Evolutionary conservation across 2,888 invertebrate species (phyloP).

Genomic region (Erpobdella octoculata): DNA sequence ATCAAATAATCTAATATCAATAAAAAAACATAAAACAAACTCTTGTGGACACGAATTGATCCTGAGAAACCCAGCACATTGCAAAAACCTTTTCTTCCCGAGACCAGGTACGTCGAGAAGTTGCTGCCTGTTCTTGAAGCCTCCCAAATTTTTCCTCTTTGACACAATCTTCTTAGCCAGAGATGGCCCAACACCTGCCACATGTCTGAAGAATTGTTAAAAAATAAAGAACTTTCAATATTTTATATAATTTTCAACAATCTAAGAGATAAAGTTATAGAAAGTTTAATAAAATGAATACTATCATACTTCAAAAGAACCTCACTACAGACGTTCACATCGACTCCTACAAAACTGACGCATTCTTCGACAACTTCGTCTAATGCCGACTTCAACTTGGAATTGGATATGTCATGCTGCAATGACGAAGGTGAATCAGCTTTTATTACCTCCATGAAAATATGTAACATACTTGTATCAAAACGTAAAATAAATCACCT

Average conservation of each 20-base stretch:
- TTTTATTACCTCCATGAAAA: no score
- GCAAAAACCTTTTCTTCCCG: conserved; percentile 74
- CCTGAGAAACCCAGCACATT: conserved; percentile 78
- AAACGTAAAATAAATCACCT: no score
- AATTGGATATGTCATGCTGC: conserved; percentile 78
- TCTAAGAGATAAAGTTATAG: background rate
- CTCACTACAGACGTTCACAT: conserved; percentile 76
- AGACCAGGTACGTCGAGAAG: conserved; percentile 70
- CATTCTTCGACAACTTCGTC: conserved; percentile 77
- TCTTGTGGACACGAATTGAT: conserved; percentile 49
- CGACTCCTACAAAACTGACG: conserved; percentile 86
- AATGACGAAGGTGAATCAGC: no score
- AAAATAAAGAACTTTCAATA: background rate
- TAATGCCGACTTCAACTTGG: conserved; percentile 63
- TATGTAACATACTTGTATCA: no score
- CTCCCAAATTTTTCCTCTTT: conserved; percentile 65
- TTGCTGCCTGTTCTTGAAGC: conserved; percentile 68
- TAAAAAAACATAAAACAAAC: background rate
- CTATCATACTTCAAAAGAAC: conserved; percentile 66
- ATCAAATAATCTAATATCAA: background rate
- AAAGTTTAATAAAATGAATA: background rate
- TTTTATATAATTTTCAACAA: background rate
- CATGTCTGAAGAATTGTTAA: conserved; percentile 57
- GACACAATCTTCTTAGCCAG: conserved; percentile 72
- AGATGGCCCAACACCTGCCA: conserved; percentile 72